phyloP scores from a whole-genome alignment of 2,888 invertebrate species.

The Caenorhabditis zanzibari region DNA sequence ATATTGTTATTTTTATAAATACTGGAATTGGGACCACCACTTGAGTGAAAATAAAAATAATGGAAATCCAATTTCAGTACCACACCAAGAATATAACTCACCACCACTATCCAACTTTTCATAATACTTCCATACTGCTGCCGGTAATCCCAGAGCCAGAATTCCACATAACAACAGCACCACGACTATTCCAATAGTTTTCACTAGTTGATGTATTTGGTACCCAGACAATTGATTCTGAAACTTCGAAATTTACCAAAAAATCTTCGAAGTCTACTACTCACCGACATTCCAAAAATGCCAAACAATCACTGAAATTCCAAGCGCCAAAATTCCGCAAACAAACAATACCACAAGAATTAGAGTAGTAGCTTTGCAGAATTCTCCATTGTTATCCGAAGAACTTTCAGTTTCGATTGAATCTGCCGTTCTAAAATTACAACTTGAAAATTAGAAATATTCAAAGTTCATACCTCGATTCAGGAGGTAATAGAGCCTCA shows the following conservation, averaged over 20 bases:
- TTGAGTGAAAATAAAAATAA: neutral
- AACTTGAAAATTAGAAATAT: neutral
- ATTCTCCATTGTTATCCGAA: neutral
- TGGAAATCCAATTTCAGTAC: neutral
- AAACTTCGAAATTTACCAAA: neutral
- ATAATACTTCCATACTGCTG: conserved; percentile 2
- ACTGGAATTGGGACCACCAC: no score
- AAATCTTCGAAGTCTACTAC: neutral
- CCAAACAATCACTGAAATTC: neutral
- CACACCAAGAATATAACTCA: neutral
- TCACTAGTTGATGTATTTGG: neutral
- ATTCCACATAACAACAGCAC: neutral
- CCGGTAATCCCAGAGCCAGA: conserved; percentile 9
- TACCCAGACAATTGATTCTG: neutral
- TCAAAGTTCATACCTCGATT: neutral
- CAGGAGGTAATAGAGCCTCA: neutral
- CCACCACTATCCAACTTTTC: neutral
- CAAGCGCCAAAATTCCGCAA: conserved; percentile 18
- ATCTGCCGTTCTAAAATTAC: neutral
- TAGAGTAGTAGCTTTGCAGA: neutral
- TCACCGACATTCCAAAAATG: neutral
- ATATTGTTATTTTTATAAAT: no score
- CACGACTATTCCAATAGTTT: neutral
- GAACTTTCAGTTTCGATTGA: neutral
- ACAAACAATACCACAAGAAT: conserved; percentile 6